Percentiles rank a stretch among this genome's conserved stretches.
Conservation (phyloP, 1,140 invertebrate species). For the Conopomorpha cramerella region DNA sequence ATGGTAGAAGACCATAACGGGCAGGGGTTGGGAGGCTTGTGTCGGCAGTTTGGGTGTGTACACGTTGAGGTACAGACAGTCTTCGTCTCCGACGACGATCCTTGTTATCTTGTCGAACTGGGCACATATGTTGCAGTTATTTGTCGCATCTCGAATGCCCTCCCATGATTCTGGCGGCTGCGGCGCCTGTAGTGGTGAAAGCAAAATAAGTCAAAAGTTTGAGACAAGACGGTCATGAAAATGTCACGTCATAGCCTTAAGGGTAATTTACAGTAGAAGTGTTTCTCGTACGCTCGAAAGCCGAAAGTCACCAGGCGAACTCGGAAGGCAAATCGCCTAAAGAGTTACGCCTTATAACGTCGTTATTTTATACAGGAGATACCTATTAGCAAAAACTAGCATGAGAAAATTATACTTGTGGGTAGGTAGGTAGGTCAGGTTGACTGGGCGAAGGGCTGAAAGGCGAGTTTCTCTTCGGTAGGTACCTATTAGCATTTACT, state of each 20-base stretch:
- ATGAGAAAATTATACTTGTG: too few species aligned
- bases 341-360: too few species aligned
- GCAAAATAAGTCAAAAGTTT: neutral
- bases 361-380: too few species aligned
- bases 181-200: constrained; percentile 7
- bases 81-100: constrained; percentile 17
- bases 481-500: too few species aligned
- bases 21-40: constrained; percentile 21
- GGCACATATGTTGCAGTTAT: constrained; percentile 7
- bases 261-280: too few species aligned
- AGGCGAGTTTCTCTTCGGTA: too few species aligned
- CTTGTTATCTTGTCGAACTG: constrained; percentile 8
- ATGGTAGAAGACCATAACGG: constrained; percentile 76
- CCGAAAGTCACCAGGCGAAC: too few species aligned
- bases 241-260: neutral
- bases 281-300: too few species aligned
- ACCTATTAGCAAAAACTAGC: too few species aligned
- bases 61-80: constrained; percentile 29
- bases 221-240: neutral
- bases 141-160: constrained; percentile 18
- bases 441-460: too few species aligned
- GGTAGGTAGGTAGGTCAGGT: too few species aligned
- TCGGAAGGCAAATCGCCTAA: too few species aligned
- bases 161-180: constrained; percentile 17
- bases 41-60: constrained; percentile 14